phyloP scores from a whole-genome alignment of 2,888 invertebrate species.

The Aphidius colemani region DNA sequence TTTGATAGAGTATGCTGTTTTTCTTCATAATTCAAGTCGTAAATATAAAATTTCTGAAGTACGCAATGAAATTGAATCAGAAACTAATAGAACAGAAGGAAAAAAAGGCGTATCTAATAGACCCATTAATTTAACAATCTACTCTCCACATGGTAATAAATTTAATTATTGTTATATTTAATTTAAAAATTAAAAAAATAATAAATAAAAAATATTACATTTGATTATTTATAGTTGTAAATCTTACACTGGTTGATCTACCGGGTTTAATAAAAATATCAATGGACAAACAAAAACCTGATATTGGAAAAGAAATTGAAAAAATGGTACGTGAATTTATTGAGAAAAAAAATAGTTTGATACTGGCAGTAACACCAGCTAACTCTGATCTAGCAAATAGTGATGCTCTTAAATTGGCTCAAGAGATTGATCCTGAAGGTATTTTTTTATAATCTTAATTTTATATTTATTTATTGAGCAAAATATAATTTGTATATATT shows the following conservation, averaged over 20 bases:
- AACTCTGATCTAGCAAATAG: constrained; percentile 98
- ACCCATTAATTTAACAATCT: constrained; percentile 97
- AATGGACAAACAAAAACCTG: constrained; percentile 94
- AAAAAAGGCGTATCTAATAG: constrained; percentile 99
- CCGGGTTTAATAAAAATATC: constrained; percentile 97
- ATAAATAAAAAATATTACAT: too few species aligned
- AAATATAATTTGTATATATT: background rate
- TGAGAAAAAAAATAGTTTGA: constrained; percentile 89
- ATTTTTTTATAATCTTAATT: constrained; percentile 34
- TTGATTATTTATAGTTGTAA: constrained; percentile 47
- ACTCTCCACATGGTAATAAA: constrained; percentile 82
- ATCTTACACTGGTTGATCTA: constrained; percentile 90
- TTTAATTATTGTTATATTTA: too few species aligned
- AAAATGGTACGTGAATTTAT: constrained; percentile 95
- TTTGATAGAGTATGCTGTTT: constrained; percentile 90
- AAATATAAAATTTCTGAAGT: constrained; percentile 97
- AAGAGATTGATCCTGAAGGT: constrained; percentile 96
- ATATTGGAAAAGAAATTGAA: constrained; percentile 94
- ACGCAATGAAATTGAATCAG: constrained; percentile 93
- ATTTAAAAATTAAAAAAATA: too few species aligned
- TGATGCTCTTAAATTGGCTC: constrained; percentile 96
- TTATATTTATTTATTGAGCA: background rate
- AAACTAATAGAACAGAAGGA: constrained; percentile 95
- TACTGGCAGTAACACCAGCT: constrained; percentile 96
- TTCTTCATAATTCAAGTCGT: constrained; percentile 97